Base-by-base conservation (phyloP, 2,888 invertebrate species). In the Phyto melanocephala region DNA sequence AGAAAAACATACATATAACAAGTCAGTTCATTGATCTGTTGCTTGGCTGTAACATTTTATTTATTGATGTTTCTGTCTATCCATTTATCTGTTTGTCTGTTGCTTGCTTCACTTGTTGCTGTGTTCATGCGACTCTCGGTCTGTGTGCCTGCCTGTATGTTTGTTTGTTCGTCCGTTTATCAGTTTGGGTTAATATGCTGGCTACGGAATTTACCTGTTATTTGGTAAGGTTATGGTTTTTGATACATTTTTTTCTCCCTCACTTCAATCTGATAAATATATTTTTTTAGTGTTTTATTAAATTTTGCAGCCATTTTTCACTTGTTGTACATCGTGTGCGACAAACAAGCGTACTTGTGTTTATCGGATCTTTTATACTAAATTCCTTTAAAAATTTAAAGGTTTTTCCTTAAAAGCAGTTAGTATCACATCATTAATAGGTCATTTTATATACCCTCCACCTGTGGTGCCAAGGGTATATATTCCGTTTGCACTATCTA, bases 141-240 rank as follows among this genome's bases (percentile, higher is more conserved):
- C 28, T 35, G 17, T 35, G 40, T 13, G 13, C 8, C n/a, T n/a
- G n/a, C n/a, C n/a, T n/a, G n/a, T n/a, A n/a, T n/a, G n/a, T n/a
- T n/a, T n/a, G n/a, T n/a, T n/a, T n/a, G 15, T 17, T 28, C 40
- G 45, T 62, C 76, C 17, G 65, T 60, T 50, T 24, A 54, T 35
- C 52, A 28, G 58, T 62, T 56, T 67, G 65, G 77, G 62, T 77
- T 77, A 77, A 68, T 81, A 63, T 67, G 47, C 20, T 77, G 65
- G 71, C 71, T 71, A 52, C 33, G 42, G 68, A 58, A 58, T 65
- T 71, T 82, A 78, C 79, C 79, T 82, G 82, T 67, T 82, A 76
- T 79, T 75, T 79, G 79, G 82, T 82, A 82, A 82, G 75, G 79
- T 82, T 79, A 82, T 82, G 79, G 82, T 65, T 79, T 71, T 70